A percentile compares a stretch with the other conserved stretches of the same genome.
These are phyloP conservation scores for Sphyrna mokarran DNA, from an alignment of 2,113 vertebrate genomes.

Conservation along the genomic window DNA sequence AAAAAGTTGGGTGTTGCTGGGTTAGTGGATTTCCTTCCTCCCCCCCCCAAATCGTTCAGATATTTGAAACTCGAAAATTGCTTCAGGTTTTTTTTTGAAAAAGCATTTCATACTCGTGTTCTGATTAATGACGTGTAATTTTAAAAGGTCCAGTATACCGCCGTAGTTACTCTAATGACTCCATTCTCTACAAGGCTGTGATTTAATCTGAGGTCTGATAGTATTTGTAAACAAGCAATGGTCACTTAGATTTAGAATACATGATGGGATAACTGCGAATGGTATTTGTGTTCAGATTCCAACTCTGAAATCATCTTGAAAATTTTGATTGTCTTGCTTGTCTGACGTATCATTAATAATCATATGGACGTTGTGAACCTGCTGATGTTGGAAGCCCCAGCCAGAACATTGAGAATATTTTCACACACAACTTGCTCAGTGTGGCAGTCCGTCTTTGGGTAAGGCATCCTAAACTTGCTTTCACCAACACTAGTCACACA, in stretches of 20 bases:
- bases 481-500: neutral
- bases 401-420: neutral
- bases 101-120: neutral
- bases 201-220: neutral
- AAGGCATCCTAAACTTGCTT: neutral
- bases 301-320: neutral
- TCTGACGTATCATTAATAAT: neutral
- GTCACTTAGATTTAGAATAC: neutral
- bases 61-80: neutral
- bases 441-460: neutral
- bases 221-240: neutral
- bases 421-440: neutral
- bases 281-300: neutral
- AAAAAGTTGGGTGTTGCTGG: neutral
- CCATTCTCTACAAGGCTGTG: neutral
- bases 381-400: neutral
- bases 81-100: neutral
- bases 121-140: neutral
- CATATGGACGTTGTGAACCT: neutral
- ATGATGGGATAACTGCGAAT: neutral
- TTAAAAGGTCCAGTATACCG: neutral
- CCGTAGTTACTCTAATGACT: neutral
- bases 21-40: neutral
- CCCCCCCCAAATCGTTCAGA: neutral
- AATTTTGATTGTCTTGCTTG: neutral